Evolutionary conservation across 2,113 vertebrate species (phyloP), one percentile per base, ranked within the genome.

Genomic region (Tachuris rubrigastra): DNA sequence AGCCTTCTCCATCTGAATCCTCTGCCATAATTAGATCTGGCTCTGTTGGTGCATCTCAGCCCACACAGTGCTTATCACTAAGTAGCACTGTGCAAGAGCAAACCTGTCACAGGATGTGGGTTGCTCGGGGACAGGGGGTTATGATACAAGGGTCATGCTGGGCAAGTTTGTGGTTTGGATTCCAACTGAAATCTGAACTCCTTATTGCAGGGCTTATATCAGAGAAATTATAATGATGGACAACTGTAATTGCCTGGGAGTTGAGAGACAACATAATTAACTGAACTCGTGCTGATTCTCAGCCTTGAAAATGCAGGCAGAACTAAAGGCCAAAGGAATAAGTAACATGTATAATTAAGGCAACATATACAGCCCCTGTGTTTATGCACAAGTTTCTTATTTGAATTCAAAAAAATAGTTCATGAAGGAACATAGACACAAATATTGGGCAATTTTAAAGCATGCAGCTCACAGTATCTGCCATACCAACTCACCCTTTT

Each of bases 301-400:
- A 84, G 82, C 71, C 84, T 88, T 80, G 93, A 80, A 85, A 94
- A 72, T 53, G 60, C 41, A 90, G 52, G 84, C 75, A 82, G 76
- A 93, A 65, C 65, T 90, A n/a, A 88, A 93, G 65, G 90, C 73
- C 73, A 94, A 95, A 88, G 47, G 74, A 87, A 88, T 33, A 24
- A 91, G 20, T 47, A 74, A 74, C 47, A 71, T 68, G 47, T 3
- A 6, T 65, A 93, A 84, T 92, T 92, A 90, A 88, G 33, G 42
- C 42, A 83, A 79, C 16, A 50, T 42, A 33, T 11, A 69, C 0
- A 8, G 71, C 16, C 59, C 69, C 85, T 62, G 35, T 77, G 60
- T 58, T 69, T 83, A 83, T 94, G 37, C 31, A 39, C 72, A 93
- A 16, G 62, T 92, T 62, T 42, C 41, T 74, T 71, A 55, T 47